These are phyloP conservation scores for Cephus rjabovi DNA, from an alignment of 2,888 invertebrate species.

Conservation along the genomic window DNA sequence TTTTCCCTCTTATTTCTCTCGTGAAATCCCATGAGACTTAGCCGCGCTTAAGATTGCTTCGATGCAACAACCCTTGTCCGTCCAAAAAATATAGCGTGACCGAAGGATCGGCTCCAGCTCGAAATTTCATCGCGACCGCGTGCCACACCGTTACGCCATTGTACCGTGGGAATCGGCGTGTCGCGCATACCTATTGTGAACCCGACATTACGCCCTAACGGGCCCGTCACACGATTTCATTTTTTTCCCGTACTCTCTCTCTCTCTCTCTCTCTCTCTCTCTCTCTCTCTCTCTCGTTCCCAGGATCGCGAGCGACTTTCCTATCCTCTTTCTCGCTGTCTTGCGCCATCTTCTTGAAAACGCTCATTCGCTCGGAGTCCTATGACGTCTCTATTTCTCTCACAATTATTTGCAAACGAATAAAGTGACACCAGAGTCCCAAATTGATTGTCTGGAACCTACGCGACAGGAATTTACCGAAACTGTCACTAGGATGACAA, in stretches of 20 bases:
- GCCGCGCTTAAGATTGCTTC: neutral
- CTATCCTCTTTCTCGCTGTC: neutral
- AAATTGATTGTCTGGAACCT: neutral
- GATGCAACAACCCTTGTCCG: neutral
- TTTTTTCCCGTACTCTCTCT: neutral
- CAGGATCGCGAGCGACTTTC: neutral
- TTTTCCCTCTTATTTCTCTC: slow-evolving; percentile 8
- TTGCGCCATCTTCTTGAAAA: neutral
- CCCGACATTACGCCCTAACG: neutral
- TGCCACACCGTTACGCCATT: neutral
- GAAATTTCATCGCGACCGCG: neutral
- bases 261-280: neutral
- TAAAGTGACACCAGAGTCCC: neutral
- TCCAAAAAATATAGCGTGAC: neutral
- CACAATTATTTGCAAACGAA: neutral
- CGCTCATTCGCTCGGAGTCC: neutral
- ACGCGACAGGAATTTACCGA: neutral
- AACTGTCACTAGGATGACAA: too few relatives aligned
- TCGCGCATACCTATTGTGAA: neutral
- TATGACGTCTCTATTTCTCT: neutral
- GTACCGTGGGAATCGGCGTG: neutral
- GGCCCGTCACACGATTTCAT: slow-evolving; percentile 4
- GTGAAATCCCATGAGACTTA: neutral
- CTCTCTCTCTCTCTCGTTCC: neutral
- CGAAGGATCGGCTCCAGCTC: neutral